Evolutionary conservation across 2,888 invertebrate species (phyloP).

Genomic region (Brachyptera risi): DNA sequence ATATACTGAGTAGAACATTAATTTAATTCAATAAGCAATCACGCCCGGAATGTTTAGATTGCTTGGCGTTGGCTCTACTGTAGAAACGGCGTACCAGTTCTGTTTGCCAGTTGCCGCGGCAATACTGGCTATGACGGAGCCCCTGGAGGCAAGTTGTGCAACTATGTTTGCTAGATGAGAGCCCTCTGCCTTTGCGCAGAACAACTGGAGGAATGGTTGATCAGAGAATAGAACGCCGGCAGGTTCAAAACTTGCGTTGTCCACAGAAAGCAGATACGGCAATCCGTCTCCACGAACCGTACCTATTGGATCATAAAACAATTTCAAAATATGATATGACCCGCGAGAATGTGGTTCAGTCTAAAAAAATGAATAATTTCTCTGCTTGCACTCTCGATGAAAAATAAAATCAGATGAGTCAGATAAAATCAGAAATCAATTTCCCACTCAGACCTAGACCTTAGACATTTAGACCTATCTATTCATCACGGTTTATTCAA

Average conservation of each 20-base stretch:
- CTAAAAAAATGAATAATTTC: too few species aligned
- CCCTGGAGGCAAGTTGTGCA: slow-evolving; percentile 39
- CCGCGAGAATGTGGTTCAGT: too few species aligned
- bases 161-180: slow-evolving; percentile 40
- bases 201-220: slow-evolving; percentile 27
- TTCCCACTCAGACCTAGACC: too few species aligned
- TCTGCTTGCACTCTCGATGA: too few species aligned
- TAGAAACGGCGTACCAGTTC: slow-evolving; percentile 43
- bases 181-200: slow-evolving; percentile 34
- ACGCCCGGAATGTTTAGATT: slow-evolving; percentile 23
- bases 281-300: slow-evolving; percentile 41
- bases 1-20: neutral
- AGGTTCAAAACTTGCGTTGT: slow-evolving; percentile 41
- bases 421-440: too few species aligned
- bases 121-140: slow-evolving; percentile 40
- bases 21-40: slow-evolving; percentile 21
- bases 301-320: slow-evolving; percentile 41
- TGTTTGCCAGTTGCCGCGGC: slow-evolving; percentile 39
- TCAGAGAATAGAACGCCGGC: slow-evolving; percentile 41
- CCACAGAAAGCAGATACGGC: slow-evolving; percentile 42
- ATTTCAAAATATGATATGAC: too few species aligned
- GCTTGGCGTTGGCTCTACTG: slow-evolving; percentile 34
- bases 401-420: too few species aligned
- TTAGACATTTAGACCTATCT: too few species aligned
- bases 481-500: too few species aligned